Percentiles rank a stretch among this genome's conserved stretches.
These are phyloP conservation scores for Sylvietta virens DNA, from an alignment of 2,113 vertebrate genomes.

Conservation along the genomic window DNA sequence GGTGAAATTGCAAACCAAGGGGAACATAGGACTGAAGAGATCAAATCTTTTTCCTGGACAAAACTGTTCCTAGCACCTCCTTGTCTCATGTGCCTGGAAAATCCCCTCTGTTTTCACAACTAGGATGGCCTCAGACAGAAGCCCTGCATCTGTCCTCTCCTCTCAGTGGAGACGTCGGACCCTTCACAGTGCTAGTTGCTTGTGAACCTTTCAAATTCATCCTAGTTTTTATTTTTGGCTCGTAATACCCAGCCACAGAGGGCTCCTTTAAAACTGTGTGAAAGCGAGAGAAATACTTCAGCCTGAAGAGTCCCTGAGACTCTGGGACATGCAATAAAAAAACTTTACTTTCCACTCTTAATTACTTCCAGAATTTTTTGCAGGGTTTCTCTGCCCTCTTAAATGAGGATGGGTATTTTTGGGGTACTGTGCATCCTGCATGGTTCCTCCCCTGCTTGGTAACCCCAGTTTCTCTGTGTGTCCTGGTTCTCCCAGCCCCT, in stretches of 20 bases:
- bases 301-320: not conserved
- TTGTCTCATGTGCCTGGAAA: not conserved
- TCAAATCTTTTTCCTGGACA: not conserved
- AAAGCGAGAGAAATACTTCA: not conserved
- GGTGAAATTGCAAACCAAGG: not conserved
- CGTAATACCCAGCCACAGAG: fast-evolving
- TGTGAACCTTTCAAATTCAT: not conserved
- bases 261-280: not conserved
- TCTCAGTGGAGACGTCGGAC: not conserved
- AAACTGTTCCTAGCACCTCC: not conserved
- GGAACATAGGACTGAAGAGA: not conserved
- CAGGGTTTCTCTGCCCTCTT: not conserved
- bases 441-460: not conserved
- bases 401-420: not conserved
- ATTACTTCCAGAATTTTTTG: not conserved
- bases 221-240: not conserved
- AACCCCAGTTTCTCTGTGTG: not conserved
- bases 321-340: not conserved
- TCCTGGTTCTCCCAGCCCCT: not conserved
- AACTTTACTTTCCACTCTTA: not conserved
- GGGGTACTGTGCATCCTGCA: too few relatives aligned
- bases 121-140: not conserved
- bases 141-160: not conserved
- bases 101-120: not conserved
- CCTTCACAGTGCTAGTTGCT: not conserved